Evolutionary conservation across 2,113 vertebrate genomes (phyloP), one percentile per base, ranked within the genome.

Genomic region (rabbit (Oryctolagus cuniculus)): DNA sequence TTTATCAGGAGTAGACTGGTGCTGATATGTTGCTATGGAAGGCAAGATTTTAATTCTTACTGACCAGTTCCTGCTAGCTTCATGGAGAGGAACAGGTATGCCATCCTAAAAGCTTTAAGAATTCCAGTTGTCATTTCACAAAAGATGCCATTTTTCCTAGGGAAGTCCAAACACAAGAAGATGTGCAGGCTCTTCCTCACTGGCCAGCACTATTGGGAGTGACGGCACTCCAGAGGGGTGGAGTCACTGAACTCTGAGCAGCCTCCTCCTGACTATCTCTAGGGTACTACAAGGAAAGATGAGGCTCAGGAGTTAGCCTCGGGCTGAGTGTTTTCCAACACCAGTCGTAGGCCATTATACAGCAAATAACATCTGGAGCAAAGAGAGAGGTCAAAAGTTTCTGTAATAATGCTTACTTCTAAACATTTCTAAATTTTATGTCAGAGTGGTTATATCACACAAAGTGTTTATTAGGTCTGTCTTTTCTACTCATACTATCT

Each of bases 61-160:
- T 79, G 70, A 69, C 58, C 15, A 63, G 21, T 6, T n/a, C 34
- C 27, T 89, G 38, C 44, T 44, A 72, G 34, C 25, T 19, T 91
- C 70, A 79, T 17, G 3, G 13, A 86, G 44, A 53, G n/a, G 86
- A 63, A 55, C 25, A 61, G 34, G 5, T 44, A 66, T 73, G 31
- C 34, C 75, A 38, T 72, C 22, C 31, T 38, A 88, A 92, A 83
- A 84, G 25, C 6, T 70, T 87, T 66, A 73, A 80, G 78, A 58
- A 27, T 63, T 83, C 53, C 36, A 87, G 17, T 34, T 77, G 34
- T 72, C 34, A 25, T 53, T 73, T 94, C 38, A 51, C 16, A 34
- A 34, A 85, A 95, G 51, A 72, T 80, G 81, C 24, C 10, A 17
- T 10, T 61, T 93, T 55, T 79, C 36, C 10, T 1, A 11, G 19